phyloP scores from a whole-genome alignment of 53 echinoderm and acorn worm species.

The Patiria pectinifera region DNA sequence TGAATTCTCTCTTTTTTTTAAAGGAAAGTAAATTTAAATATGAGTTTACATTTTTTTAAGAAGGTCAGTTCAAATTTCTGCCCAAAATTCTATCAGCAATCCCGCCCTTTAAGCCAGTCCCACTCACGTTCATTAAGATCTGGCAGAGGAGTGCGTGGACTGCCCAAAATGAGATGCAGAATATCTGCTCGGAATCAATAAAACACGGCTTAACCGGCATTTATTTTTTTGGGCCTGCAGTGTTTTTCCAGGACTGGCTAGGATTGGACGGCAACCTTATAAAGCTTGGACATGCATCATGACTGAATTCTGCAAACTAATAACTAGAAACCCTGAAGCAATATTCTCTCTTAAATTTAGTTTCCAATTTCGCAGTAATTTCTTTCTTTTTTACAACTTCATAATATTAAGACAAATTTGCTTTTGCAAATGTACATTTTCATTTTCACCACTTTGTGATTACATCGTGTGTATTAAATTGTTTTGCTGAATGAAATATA shows the following conservation, averaged over 20 bases:
- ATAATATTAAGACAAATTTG: no score
- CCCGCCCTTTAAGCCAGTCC: background rate
- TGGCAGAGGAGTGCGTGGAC: background rate
- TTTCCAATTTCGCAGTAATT: background rate
- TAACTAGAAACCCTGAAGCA: background rate
- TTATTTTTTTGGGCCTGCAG: background rate
- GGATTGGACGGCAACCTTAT: background rate
- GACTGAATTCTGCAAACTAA: background rate
- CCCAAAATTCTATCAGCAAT: background rate
- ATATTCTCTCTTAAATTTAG: background rate
- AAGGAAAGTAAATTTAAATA: no score
- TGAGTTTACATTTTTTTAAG: background rate
- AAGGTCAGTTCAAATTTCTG: background rate
- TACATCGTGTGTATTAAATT: no score
- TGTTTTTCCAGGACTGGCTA: background rate
- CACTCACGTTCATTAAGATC: background rate
- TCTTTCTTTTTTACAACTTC: background rate
- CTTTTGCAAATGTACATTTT: no score
- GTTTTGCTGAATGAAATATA: no score
- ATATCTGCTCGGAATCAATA: background rate
- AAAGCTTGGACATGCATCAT: background rate
- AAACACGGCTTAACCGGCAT: background rate
- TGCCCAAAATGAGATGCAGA: constrained; percentile 24
- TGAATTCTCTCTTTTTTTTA: no score
- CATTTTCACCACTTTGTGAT: no score